phyloP scores from a whole-genome alignment of 2,113 vertebrate genomes.

The Promerops cafer region DNA sequence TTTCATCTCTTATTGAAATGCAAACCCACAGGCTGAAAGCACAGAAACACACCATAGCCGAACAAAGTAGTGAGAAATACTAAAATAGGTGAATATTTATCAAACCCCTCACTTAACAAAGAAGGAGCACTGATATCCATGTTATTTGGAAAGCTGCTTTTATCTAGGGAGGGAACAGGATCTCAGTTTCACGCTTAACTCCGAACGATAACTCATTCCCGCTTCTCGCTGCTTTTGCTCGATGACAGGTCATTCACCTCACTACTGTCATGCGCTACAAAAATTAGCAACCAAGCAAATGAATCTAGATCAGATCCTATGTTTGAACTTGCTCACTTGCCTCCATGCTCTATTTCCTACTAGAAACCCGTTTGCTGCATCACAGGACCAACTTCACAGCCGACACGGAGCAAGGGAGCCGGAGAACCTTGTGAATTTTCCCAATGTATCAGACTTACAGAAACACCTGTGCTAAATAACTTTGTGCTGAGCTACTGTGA shows the following conservation, averaged over 20 bases:
- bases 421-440: constrained; percentile 60
- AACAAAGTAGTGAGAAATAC: neutral
- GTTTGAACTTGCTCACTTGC: constrained; percentile 28
- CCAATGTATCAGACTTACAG: constrained; percentile 63
- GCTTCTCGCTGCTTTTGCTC: constrained; percentile 19
- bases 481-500: constrained; percentile 57
- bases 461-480: constrained; percentile 61
- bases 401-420: constrained; percentile 20
- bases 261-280: constrained; percentile 21
- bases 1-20: neutral
- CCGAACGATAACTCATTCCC: constrained; percentile 6
- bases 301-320: constrained; percentile 24
- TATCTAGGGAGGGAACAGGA: neutral
- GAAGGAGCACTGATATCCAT: neutral
- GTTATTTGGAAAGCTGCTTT: neutral
- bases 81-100: constrained; percentile 19
- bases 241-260: constrained; percentile 51
- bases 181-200: constrained; percentile 42
- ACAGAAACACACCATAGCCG: neutral
- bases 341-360: neutral
- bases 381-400: constrained; percentile 36
- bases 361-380: neutral
- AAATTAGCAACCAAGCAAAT: constrained; percentile 49
- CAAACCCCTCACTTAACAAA: neutral
- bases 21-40: neutral